Evolutionary conservation across 2,888 invertebrate species (phyloP).

Genomic region (Serripes groenlandicus): DNA sequence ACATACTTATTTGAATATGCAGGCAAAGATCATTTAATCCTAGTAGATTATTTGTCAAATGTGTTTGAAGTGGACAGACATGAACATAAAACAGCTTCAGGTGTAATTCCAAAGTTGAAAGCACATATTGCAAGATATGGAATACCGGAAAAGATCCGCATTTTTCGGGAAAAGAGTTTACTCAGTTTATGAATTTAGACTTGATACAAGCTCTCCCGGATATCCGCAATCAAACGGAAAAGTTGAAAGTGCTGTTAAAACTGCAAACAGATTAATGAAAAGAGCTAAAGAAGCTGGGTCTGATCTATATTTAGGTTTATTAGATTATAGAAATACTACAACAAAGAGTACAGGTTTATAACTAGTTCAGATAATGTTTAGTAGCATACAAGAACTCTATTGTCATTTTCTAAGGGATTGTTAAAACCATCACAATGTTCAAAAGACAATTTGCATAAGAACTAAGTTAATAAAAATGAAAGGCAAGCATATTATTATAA

Average conservation of each 20-base stretch:
- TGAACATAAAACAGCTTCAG: slow-evolving; percentile 6
- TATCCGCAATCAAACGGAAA: slow-evolving; percentile 27
- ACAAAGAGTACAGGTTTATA: no score
- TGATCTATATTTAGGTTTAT: no score
- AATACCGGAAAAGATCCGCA: slow-evolving; percentile 27
- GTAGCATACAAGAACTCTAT: slow-evolving; percentile 19
- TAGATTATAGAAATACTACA: no score
- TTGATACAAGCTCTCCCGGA: slow-evolving; percentile 23
- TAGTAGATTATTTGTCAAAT: slow-evolving; percentile 45
- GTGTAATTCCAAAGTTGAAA: no score
- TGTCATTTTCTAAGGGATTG: slow-evolving; percentile 20
- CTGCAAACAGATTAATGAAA: slow-evolving; percentile 37
- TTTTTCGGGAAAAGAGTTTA: slow-evolving; percentile 9
- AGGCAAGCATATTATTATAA: slow-evolving; percentile 26
- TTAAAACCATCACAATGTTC: slow-evolving; percentile 8
- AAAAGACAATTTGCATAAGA: not conserved
- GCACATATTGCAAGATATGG: slow-evolving; percentile 29
- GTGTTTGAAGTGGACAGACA: slow-evolving; percentile 49
- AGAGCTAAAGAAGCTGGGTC: no score
- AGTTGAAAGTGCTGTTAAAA: slow-evolving; percentile 47
- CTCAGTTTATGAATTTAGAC: slow-evolving; percentile 13
- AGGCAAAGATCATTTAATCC: slow-evolving; percentile 33
- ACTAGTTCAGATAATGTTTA: no score
- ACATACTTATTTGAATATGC: slow-evolving; percentile 48
- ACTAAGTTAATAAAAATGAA: not conserved